Conservation (phyloP, 2,888 invertebrate genomes). For the Philhelius pedissequus region DNA sequence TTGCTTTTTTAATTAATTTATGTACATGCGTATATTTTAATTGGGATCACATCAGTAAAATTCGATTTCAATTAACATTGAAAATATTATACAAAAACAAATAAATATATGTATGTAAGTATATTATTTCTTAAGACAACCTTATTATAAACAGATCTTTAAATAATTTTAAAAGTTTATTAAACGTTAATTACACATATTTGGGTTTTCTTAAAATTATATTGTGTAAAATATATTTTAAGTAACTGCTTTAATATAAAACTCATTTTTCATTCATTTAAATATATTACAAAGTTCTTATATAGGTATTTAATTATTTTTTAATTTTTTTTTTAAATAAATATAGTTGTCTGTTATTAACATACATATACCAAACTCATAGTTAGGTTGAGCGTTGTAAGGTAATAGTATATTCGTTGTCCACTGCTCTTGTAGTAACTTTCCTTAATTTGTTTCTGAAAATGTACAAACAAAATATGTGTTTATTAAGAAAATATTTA, state of each 20-base stretch:
- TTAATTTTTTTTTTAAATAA: not conserved
- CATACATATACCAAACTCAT: too few relatives aligned
- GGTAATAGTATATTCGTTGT: not conserved
- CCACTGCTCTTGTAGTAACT: not conserved
- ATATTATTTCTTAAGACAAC: not conserved
- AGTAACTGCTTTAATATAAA: not conserved
- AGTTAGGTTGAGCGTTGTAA: not conserved
- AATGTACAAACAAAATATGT: not conserved
- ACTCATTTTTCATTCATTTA: not conserved
- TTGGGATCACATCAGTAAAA: slow-evolving; percentile 11
- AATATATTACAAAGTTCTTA: not conserved
- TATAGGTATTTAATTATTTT: too few relatives aligned
- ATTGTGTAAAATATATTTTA: not conserved
- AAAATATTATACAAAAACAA: too few relatives aligned
- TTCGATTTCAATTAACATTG: slow-evolving; percentile 3
- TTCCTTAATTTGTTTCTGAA: not conserved
- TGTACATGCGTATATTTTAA: not conserved
- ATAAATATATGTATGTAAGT: not conserved
- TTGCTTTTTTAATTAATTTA: not conserved
- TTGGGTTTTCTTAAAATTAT: not conserved
- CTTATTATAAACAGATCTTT: not conserved
- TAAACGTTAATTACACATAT: not conserved
- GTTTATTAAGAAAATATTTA: too few relatives aligned
- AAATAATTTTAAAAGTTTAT: not conserved
- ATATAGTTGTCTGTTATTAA: too few relatives aligned